Conservation (phyloP, 2,113 vertebrate species). For the Heptranchias perlo region DNA sequence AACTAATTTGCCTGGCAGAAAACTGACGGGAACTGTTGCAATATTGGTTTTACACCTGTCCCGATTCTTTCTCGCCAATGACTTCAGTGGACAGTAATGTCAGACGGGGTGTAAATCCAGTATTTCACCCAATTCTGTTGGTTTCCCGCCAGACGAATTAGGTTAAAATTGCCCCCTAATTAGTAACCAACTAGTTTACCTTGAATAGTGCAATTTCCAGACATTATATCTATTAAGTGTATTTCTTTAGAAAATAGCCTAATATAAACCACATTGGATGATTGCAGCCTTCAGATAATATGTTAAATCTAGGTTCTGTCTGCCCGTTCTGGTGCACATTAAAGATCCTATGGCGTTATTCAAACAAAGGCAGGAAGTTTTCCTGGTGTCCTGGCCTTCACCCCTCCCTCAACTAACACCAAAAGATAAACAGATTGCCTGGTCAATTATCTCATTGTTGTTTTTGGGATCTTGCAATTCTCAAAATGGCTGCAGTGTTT, state of each 20-base stretch:
- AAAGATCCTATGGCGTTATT: not conserved
- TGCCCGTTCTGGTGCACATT: not conserved
- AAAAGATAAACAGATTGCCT: not conserved
- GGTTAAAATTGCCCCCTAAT: no score
- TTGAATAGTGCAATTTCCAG: no score
- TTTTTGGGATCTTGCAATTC: not conserved
- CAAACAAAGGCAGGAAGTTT: not conserved
- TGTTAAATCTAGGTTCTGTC: not conserved
- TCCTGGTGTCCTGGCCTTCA: not conserved
- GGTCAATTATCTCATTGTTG: not conserved
- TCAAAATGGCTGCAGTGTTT: not conserved
- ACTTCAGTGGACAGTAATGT: no score
- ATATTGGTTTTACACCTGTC: no score
- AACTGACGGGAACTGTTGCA: no score
- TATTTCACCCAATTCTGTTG: no score
- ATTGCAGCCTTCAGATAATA: not conserved
- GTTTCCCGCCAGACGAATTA: no score
- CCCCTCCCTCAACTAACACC: not conserved
- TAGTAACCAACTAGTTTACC: no score
- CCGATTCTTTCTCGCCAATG: no score
- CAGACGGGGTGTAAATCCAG: no score
- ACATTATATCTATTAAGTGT: not conserved
- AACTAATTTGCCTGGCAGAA: not conserved
- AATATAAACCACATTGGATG: not conserved
- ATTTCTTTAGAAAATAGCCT: not conserved